Evolutionary conservation across 2,113 vertebrate species (phyloP).

Genomic region (Maccullochella peelii): DNA sequence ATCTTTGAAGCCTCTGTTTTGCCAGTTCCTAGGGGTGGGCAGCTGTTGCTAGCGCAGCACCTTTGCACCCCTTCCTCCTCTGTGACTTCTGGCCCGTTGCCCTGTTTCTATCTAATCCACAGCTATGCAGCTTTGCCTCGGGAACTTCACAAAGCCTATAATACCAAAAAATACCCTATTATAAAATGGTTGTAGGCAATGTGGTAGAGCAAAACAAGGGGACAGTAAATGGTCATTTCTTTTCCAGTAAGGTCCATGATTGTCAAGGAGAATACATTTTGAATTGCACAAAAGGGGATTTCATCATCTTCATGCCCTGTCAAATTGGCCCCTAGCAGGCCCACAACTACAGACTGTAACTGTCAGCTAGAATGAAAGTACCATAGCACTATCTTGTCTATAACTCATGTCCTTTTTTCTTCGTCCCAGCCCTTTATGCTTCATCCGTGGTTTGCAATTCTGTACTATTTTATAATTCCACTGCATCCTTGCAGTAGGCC

Average conservation of each 20-base stretch:
- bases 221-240: slow-evolving; percentile 16
- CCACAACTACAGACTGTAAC: slow-evolving; percentile 9
- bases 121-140: slow-evolving; percentile 36
- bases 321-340: slow-evolving; percentile 14
- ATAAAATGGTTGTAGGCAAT: slow-evolving; percentile 40
- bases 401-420: slow-evolving; percentile 23
- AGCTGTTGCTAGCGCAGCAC: slow-evolving; percentile 53
- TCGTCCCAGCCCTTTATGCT: not conserved
- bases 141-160: slow-evolving; percentile 34
- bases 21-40: slow-evolving; percentile 23
- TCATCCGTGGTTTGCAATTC: not conserved
- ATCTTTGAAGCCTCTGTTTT: slow-evolving; percentile 27
- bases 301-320: slow-evolving; percentile 23
- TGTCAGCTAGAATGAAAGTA: slow-evolving; percentile 6
- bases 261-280: slow-evolving; percentile 25
- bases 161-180: slow-evolving; percentile 36
- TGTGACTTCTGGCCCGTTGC: slow-evolving; percentile 34
- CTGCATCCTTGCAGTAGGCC: not conserved
- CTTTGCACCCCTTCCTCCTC: slow-evolving; percentile 29
- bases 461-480: not conserved
- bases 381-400: not conserved
- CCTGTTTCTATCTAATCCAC: slow-evolving; percentile 53
- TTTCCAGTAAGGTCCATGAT: slow-evolving; percentile 36
- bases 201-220: slow-evolving; percentile 31
- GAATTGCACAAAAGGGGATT: slow-evolving; percentile 23